Conservation (phyloP, 1,140 invertebrate species). For the Cataglyphis hispanica region DNA sequence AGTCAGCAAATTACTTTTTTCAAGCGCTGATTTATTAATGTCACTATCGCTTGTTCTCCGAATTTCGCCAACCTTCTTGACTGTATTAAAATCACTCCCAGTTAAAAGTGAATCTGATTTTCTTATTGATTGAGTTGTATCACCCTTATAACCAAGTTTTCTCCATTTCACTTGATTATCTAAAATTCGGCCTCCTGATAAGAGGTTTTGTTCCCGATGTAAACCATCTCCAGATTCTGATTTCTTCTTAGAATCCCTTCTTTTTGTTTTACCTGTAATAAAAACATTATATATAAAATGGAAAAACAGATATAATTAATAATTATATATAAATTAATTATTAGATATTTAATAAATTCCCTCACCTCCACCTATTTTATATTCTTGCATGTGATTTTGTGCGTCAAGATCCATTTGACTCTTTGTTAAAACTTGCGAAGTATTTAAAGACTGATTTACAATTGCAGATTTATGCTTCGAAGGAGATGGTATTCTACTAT, state of each 20-base stretch:
- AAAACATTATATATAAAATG: conserved; percentile 7
- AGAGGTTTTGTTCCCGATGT: conserved; percentile 84
- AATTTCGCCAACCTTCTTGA: conserved; percentile 83
- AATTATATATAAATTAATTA: conserved; percentile 8
- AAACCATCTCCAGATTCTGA: conserved; percentile 84
- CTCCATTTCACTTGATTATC: conserved; percentile 85
- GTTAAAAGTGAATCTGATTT: conserved; percentile 78
- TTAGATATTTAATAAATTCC: conserved; percentile 15
- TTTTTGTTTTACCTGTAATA: conserved; percentile 85
- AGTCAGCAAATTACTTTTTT: conserved; percentile 78
- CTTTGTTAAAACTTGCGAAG: conserved; percentile 79
- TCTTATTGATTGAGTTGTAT: conserved; percentile 73
- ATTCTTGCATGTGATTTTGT: conserved; percentile 84
- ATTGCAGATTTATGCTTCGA: conserved; percentile 82
- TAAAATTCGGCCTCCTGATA: conserved; percentile 84
- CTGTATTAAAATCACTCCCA: conserved; percentile 78
- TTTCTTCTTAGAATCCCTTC: conserved; percentile 87
- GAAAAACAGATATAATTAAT: not conserved
- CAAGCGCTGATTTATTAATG: conserved; percentile 74
- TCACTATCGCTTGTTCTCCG: conserved; percentile 87
- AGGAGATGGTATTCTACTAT: conserved; percentile 85
- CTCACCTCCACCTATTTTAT: conserved; percentile 86
- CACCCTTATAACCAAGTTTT: conserved; percentile 84
- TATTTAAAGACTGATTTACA: conserved; percentile 80
- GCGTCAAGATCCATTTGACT: conserved; percentile 81